Evolutionary conservation across 2,888 invertebrate genomes (phyloP).

Genomic region (Achlya flavicornis): DNA sequence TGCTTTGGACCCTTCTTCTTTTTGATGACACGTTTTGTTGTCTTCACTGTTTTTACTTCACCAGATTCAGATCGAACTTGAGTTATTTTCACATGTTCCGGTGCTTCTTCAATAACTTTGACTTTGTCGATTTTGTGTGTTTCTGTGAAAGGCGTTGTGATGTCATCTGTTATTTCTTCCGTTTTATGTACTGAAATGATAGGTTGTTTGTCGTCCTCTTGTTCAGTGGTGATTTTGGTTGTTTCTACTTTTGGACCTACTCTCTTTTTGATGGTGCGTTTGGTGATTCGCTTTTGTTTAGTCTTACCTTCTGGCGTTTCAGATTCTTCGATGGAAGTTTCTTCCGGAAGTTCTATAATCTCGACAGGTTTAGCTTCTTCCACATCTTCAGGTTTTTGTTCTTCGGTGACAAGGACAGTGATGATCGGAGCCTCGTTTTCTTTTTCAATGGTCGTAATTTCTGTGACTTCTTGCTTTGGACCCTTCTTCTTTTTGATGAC

Average conservation of each 20-base stretch:
- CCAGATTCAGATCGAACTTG: conserved; percentile 47
- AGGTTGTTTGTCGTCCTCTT: no score
- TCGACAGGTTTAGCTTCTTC: background rate
- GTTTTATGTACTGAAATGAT: no score
- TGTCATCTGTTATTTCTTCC: no score
- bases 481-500: conserved; percentile 52
- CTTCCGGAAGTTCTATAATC: no score
- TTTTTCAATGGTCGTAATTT: conserved; percentile 57
- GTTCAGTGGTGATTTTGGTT: no score
- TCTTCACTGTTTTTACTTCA: conserved; percentile 23
- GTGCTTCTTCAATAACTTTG: conserved; percentile 36
- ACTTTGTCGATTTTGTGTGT: conserved; percentile 18
- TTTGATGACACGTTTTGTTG: conserved; percentile 23
- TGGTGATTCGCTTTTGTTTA: no score
- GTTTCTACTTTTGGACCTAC: no score
- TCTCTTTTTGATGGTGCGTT: no score
- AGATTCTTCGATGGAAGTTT: no score
- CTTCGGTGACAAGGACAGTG: conserved; percentile 22
- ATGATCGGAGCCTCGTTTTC: conserved; percentile 40
- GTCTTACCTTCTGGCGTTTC: no score
- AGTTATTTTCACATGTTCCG: conserved; percentile 61
- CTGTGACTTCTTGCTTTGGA: conserved; percentile 53
- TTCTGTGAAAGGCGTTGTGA: no score
- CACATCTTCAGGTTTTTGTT: background rate
- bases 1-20: conserved; percentile 52